phyloP scores from a whole-genome alignment of 2,888 invertebrate genomes.

The Drosophila yooni region DNA sequence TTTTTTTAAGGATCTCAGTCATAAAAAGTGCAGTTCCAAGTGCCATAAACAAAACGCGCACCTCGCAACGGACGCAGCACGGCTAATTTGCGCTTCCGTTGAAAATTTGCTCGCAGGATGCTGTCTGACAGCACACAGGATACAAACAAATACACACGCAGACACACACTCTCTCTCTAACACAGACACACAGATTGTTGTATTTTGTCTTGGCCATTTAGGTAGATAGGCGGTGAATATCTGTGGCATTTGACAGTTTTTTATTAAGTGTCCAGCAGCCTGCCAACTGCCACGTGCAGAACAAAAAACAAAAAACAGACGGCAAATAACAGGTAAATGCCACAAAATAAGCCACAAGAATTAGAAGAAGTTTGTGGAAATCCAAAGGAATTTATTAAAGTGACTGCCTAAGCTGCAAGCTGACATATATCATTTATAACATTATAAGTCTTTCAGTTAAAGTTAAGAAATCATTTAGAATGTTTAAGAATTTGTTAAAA shows the following conservation, averaged over 20 bases:
- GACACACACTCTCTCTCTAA: constrained; percentile 23
- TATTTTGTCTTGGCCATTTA: constrained; percentile 50
- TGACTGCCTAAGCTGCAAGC: background rate
- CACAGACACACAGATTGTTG: background rate
- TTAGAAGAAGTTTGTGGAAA: background rate
- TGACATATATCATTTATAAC: background rate
- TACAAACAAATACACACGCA: constrained; percentile 36
- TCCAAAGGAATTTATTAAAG: background rate
- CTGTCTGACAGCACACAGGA: constrained; percentile 57
- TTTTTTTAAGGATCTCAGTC: constrained; percentile 42
- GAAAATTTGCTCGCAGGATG: constrained; percentile 70
- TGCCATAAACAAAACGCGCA: constrained; percentile 64
- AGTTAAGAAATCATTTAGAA: background rate
- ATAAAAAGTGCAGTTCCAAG: constrained; percentile 63
- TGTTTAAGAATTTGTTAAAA: background rate
- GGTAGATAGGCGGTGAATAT: constrained; percentile 57
- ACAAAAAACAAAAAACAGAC: constrained; percentile 7
- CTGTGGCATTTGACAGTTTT: constrained; percentile 73
- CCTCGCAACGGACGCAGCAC: constrained; percentile 55
- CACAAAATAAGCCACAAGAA: constrained; percentile 19
- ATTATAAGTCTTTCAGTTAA: background rate
- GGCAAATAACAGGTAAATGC: constrained; percentile 60
- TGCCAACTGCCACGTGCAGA: constrained; percentile 51
- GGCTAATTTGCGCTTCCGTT: constrained; percentile 76
- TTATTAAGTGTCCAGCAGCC: constrained; percentile 55